These are phyloP conservation scores for Polymixis lichenea DNA, from an alignment of 2,888 invertebrate species.

Conservation along the genomic window DNA sequence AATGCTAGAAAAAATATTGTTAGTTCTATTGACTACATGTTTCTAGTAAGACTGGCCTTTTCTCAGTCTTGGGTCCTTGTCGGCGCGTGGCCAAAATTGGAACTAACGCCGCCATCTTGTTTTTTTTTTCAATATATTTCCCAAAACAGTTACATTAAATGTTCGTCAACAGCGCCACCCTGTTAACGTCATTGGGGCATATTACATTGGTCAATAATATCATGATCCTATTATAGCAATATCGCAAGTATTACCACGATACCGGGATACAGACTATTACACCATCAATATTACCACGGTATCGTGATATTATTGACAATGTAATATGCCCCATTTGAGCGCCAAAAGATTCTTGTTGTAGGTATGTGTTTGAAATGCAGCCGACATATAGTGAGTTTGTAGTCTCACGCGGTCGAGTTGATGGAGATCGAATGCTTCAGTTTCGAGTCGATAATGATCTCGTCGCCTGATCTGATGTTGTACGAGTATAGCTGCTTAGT, in stretches of 20 bases:
- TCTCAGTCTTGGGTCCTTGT: slow-evolving; percentile 46
- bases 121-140: neutral
- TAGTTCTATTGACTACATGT: slow-evolving; percentile 20
- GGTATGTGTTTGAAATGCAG: slow-evolving; percentile 65
- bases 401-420: slow-evolving; percentile 77
- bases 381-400: slow-evolving; percentile 39
- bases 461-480: slow-evolving; percentile 97
- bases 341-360: neutral
- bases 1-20: slow-evolving; percentile 29
- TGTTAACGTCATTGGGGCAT: too few species aligned
- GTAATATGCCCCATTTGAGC: too few species aligned
- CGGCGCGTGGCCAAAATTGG: neutral
- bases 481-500: slow-evolving; percentile 97
- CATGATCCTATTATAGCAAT: too few species aligned
- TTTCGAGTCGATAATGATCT: slow-evolving; percentile 97
- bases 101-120: neutral
- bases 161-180: slow-evolving; percentile 3
- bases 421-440: slow-evolving; percentile 89
- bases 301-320: too few species aligned
- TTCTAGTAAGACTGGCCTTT: slow-evolving; percentile 44
- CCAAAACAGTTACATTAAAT: neutral
- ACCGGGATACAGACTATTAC: too few species aligned
- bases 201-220: too few species aligned
- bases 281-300: too few species aligned
- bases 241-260: too few species aligned